Conservation (phyloP, 2,797 vertebrate genomes). For the Crypturellus tataupa region DNA sequence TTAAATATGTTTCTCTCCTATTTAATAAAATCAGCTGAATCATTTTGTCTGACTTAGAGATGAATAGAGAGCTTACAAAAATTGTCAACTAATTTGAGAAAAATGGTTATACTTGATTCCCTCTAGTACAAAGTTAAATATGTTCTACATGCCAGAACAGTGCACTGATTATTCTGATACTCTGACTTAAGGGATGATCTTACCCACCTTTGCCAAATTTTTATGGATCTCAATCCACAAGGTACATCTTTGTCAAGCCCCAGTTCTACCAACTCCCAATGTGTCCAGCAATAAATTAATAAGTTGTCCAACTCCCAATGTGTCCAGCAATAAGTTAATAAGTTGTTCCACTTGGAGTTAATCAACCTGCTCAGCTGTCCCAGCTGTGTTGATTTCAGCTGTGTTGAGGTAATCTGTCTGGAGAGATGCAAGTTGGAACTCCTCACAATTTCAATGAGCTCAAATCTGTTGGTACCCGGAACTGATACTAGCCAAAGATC, state of each 20-base stretch:
- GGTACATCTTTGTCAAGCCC: background rate
- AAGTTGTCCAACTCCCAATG: background rate
- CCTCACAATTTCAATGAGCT: background rate
- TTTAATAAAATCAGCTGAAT: background rate
- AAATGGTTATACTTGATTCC: background rate
- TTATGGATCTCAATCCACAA: background rate
- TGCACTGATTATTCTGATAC: background rate
- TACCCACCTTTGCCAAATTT: background rate
- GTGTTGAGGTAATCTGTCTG: background rate
- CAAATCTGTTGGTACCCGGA: conserved; percentile 1
- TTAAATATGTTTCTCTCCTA: background rate
- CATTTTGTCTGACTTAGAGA: background rate
- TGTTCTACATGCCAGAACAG: background rate
- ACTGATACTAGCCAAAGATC: background rate
- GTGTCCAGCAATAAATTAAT: background rate
- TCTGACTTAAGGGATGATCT: background rate
- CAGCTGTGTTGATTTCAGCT: background rate
- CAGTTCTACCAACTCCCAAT: background rate
- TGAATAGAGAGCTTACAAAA: background rate
- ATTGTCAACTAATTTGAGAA: background rate
- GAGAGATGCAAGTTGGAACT: conserved; percentile 9
- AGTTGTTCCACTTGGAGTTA: background rate
- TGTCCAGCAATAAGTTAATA: background rate
- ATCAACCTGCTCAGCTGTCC: background rate
- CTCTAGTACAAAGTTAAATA: background rate